Base-by-base conservation (phyloP, 2,113 vertebrate genomes). In the pig (Sus scrofa) region DNA sequence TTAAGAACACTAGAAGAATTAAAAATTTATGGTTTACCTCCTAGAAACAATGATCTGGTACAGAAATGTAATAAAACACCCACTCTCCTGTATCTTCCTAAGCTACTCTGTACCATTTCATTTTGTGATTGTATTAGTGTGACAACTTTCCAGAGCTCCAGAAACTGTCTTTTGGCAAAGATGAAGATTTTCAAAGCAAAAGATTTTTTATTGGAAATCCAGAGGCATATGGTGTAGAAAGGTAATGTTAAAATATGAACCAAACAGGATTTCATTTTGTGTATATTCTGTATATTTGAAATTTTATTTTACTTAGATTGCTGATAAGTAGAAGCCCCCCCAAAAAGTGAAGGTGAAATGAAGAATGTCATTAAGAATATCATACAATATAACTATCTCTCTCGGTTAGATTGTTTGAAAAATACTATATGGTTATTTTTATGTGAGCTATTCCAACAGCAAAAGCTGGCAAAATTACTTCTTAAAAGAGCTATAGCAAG, bases 11-110 rank as follows among this genome's bases (percentile, higher is more conserved):
- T 96, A 97, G 98, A 98, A 99, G 98, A 98, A 99, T 99, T 98
- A 99, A 99, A 99, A 99, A 99, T 99, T 99, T 98, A 99, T 99
- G 98, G 97, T 97, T 99, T 99, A 98, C 98, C 99, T 98, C 99
- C 98, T 99, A 98, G 99, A 99, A 99, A 99, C 99, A 98, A 98
- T 99, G 99, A 99, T 99, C 99, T 98, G 96, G 97, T 95, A 95
- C 98, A 98, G 99, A 98, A 99, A 98, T 98, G 99, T 99, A 99
- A 99, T 98, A 86, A 98, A 99, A 99, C 99, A 99, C 98, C 94
- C 96, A 98, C 99, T 99, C 99, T 97, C 95, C 98, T 96, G 91
- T 98, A 26, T 98, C 98, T 97, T 98, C 98, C 97, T 93, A 91
- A 97, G 95, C 97, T 97, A 94, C 97, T 91, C 39, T 26, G 86